A percentile compares a stretch with the other conserved stretches of the same genome.
These are phyloP conservation scores for Avahi laniger DNA, from an alignment of 2,797 vertebrate species.

Conservation along the genomic window DNA sequence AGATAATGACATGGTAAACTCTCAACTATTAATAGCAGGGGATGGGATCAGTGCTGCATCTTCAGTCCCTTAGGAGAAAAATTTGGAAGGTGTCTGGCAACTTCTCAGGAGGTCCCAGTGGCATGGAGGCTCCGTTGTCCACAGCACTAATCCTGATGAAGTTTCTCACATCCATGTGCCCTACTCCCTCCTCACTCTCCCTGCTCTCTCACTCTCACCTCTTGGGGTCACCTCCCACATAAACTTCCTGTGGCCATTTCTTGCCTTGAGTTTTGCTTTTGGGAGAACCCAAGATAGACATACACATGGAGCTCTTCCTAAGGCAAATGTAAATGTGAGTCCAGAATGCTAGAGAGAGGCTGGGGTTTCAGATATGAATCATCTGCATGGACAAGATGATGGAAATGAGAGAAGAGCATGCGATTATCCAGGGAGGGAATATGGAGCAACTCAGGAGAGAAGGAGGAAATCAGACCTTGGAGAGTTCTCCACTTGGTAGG, in stretches of 20 bases:
- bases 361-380: not conserved
- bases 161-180: not conserved
- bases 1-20: not conserved
- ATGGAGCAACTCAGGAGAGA: too few relatives aligned
- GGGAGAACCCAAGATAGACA: not conserved
- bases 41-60: not conserved
- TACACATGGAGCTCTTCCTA: not conserved
- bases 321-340: not conserved
- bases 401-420: not conserved
- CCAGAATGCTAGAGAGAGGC: not conserved
- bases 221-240: not conserved
- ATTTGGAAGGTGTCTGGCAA: not conserved
- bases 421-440: not conserved
- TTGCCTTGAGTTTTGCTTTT: not conserved
- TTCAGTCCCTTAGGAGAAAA: not conserved
- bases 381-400: not conserved
- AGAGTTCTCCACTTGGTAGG: not conserved
- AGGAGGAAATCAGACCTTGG: not conserved
- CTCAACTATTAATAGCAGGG: too few relatives aligned
- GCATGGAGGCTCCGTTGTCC: not conserved
- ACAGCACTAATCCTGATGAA: not conserved
- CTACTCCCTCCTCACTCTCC: not conserved
- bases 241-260: not conserved
- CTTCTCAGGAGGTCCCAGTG: not conserved
- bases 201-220: not conserved